Conservation (phyloP, 2,888 invertebrate species). For the Nemoura dubitans region DNA sequence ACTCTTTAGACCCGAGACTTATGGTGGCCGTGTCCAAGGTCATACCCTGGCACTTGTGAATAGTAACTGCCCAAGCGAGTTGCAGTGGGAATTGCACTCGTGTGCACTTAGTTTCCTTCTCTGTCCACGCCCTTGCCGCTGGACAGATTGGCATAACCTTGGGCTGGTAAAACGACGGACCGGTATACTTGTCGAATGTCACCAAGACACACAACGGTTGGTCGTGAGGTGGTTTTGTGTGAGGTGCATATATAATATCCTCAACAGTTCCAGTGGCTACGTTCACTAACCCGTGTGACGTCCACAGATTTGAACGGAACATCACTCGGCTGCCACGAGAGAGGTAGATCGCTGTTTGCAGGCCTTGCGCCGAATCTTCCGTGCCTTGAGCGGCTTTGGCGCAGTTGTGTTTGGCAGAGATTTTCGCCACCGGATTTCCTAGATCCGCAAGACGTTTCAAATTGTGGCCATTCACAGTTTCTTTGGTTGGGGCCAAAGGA, state of each 20-base stretch:
- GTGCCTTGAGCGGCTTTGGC: conserved; percentile 13
- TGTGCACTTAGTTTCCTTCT: conserved; percentile 21
- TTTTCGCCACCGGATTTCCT: background rate
- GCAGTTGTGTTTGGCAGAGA: background rate
- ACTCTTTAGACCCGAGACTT: background rate
- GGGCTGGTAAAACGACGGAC: conserved; percentile 19
- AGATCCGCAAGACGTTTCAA: background rate
- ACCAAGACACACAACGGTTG: conserved; percentile 23
- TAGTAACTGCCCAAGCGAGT: conserved; percentile 21
- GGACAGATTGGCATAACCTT: conserved; percentile 26
- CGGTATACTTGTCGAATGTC: background rate
- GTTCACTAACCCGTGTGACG: conserved; percentile 5
- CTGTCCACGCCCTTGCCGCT: conserved; percentile 1
- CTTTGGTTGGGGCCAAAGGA: background rate
- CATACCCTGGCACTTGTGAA: conserved; percentile 30
- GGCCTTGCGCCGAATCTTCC: background rate
- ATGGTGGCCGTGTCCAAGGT: background rate
- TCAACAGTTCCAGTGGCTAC: conserved; percentile 30
- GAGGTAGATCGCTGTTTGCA: background rate
- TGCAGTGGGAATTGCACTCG: conserved; percentile 20
- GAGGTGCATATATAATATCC: background rate
- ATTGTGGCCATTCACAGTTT: background rate
- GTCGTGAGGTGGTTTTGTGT: conserved; percentile 26
- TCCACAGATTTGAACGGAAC: conserved; percentile 33
- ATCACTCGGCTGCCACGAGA: background rate